Evolutionary conservation across 2,797 vertebrate genomes (phyloP), one percentile per base, ranked within the genome.

Genomic region (Arctocebus calabarensis): DNA sequence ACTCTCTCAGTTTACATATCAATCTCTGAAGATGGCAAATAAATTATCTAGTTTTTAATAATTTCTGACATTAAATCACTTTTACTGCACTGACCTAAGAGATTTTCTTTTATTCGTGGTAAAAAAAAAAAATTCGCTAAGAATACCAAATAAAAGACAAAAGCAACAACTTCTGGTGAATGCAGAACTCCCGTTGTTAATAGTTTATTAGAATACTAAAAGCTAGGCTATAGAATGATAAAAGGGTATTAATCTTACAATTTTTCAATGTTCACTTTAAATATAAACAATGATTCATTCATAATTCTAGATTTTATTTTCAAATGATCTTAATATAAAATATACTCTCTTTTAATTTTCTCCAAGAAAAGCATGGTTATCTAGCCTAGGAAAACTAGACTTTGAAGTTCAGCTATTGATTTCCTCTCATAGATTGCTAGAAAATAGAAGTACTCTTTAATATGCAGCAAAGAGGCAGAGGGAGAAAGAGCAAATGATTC

Each of bases 281-380:
- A 94, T 90, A 48, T 64, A 91, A 91, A 83, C 81, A 89, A 73
- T 52, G 55, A 92, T 48, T 77, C n/a, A 91, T 27, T 84, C 61
- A 68, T 64, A 82, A 62, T 32, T 81, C 45, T 92, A 94, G 52
- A 52, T 71, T 79, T 64, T 61, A 83, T 71, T 94, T 75, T 59
- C 52, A 90, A 92, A 61, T 59, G 94, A 45, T 19, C n/a, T 57
- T 77, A 85, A 93, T n/a, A 81, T 71, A 91, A 90, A 91, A 82
- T 22, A 57, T 34, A 43, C 34, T 78, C 23, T 25, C 55, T 90
- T 68, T 75, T 66, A 43, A 70, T 91, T 82, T 85, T 88, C 61
- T 88, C 45, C 55, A 85, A 75, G 66, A 61, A 77, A 91, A 84
- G 85, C 20, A 40, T 6, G 62, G 52, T 40, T 91, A 32, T 62